Evolutionary conservation across 1,140 invertebrate genomes (phyloP), one percentile per base, ranked within the genome.

Genomic region (Ctenoplectra terminalis): DNA sequence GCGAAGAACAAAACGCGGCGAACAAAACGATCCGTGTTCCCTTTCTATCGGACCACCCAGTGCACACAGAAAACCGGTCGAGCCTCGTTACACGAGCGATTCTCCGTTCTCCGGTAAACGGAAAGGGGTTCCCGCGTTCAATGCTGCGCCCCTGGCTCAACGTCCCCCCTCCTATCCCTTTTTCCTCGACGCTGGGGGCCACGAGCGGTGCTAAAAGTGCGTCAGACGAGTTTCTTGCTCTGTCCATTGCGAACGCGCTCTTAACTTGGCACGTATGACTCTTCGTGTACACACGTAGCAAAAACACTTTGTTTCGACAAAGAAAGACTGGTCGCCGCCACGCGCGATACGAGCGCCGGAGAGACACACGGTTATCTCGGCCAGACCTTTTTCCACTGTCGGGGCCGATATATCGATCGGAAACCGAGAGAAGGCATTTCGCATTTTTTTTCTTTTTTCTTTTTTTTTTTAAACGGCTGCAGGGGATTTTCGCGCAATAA

Each of bases 251-350:
- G 46, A 77, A 79, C 82, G 61, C 73, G 81, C 79, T 89, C 86
- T 88, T 83, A 58, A 29, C 81, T 82, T 73, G 81, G 46, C 84
- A 87, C 81, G 82, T 79, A 69, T 83, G 82, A 76, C 76, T 84
- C 74, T 74, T 40, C 73, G 60, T 26, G 48, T 37, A 34, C 37
- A 50, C 54, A 37, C 40, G 43, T 61, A 79, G 56, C 69, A 37
- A 31, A 26, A 56, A 66, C 71, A 64, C 71, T 73, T 66, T n/a
- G 71, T 52, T 46, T 15, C 40, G 37, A 81, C 50, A 64, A 81
- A 76, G 52, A 77, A 40, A 48, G 40, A 64, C n/a, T 31, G 37
- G 34, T 50, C 37, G 37, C 26, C 17, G 26, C 66, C 46, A 29
- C 46, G 29, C 20, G 29, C 26, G 11, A 50, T 34, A n/a, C 20